Evolutionary conservation across 2,888 invertebrate species (phyloP).

Genomic region (Rhimphoctona megacephalus): DNA sequence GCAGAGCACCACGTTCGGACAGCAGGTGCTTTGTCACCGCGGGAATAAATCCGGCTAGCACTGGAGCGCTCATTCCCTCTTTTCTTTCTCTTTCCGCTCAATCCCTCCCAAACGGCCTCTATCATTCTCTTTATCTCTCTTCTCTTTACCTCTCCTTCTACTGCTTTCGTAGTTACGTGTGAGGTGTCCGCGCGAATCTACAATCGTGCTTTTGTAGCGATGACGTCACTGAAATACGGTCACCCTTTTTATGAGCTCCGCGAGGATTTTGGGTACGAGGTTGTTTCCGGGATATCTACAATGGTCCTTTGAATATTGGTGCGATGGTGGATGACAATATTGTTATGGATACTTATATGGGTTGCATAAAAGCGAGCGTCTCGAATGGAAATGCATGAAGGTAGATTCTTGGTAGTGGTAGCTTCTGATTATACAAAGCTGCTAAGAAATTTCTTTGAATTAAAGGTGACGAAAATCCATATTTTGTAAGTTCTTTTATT

Average conservation of each 20-base stretch:
- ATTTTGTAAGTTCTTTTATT: background rate
- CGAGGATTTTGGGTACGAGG: constrained; percentile 48
- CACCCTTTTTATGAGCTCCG: constrained; percentile 67
- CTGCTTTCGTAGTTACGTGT: constrained; percentile 57
- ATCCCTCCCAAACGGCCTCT: constrained; percentile 71
- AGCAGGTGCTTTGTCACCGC: constrained; percentile 84
- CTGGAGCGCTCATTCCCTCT: constrained; percentile 74
- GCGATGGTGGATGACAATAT: constrained; percentile 17
- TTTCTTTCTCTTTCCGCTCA: constrained; percentile 72
- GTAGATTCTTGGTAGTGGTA: background rate
- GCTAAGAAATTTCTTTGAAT: background rate
- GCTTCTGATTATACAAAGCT: background rate
- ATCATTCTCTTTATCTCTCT: constrained; percentile 67
- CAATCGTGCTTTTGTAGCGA: constrained; percentile 78
- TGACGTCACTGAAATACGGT: constrained; percentile 81
- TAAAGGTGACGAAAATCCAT: background rate
- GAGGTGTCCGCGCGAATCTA: constrained; percentile 79
- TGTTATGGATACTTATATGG: background rate
- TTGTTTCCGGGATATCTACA: constrained; percentile 37
- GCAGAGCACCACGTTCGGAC: constrained; percentile 77
- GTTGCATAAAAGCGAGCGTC: background rate
- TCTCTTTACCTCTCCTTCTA: constrained; percentile 70
- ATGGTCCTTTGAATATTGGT: background rate
- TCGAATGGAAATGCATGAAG: background rate
- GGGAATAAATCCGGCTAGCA: constrained; percentile 82